Evolutionary conservation across 2,113 vertebrate species (phyloP).

Genomic region (Thermophis baileyi): DNA sequence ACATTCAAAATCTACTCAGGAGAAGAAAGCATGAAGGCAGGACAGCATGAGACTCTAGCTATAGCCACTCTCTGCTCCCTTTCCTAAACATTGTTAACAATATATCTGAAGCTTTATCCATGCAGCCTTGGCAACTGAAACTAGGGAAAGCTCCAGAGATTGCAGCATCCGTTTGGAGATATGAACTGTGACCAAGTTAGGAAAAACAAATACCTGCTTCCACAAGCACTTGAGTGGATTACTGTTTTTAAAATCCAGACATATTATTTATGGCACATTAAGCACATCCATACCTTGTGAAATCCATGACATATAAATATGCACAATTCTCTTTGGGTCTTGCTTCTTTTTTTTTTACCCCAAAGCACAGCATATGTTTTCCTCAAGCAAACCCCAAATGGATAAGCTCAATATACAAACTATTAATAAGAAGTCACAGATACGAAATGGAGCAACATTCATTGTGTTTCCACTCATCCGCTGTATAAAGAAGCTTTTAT

Average conservation of each 20-base stretch:
- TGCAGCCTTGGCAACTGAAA: not conserved
- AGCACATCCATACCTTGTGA: not conserved
- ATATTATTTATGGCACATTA: not conserved
- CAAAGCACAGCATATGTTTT: not conserved
- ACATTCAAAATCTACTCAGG: not conserved
- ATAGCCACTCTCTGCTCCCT: not conserved
- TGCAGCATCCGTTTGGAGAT: not conserved
- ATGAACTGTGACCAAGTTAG: not conserved
- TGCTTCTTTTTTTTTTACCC: not conserved
- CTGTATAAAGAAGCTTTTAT: not conserved
- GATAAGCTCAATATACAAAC: not conserved
- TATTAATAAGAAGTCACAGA: rapidly evolving
- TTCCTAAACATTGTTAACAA: not conserved
- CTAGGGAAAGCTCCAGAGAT: not conserved
- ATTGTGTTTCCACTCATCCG: not conserved
- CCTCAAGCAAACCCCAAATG: not conserved
- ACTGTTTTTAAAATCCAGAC: not conserved
- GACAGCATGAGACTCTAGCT: not conserved
- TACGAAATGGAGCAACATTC: not conserved
- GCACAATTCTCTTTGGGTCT: not conserved
- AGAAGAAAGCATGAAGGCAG: not conserved
- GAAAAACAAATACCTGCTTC: not conserved
- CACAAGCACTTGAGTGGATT: not conserved
- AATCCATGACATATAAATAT: not conserved
- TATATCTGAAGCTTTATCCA: not conserved